Conservation (phyloP, 2,888 invertebrate genomes). For the Tetragonula carbonaria region DNA sequence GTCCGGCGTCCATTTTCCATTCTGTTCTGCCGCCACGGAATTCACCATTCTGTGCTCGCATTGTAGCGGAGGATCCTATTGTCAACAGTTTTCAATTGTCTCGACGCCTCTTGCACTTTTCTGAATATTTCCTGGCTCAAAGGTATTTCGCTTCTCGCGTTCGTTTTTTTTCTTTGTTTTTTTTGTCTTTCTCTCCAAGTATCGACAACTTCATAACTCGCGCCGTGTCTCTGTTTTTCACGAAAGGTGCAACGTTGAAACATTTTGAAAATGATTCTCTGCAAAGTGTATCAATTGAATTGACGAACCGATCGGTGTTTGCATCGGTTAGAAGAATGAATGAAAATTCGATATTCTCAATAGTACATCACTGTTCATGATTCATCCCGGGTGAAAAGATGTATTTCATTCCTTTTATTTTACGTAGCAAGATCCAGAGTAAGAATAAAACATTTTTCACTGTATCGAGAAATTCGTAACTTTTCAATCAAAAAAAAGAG, state of each 20-base stretch:
- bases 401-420: no score
- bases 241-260: no score
- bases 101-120: not conserved
- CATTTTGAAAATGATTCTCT: no score
- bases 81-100: slow-evolving; percentile 43
- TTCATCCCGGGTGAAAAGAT: no score
- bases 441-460: no score
- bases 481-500: no score
- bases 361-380: no score
- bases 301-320: not conserved
- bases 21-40: slow-evolving; percentile 8
- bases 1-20: slow-evolving; percentile 14
- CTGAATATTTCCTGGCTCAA: slow-evolving; percentile 12
- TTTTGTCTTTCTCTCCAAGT: not conserved
- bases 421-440: no score
- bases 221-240: not conserved
- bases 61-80: slow-evolving; percentile 39
- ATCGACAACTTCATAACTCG: not conserved
- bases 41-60: slow-evolving; percentile 11
- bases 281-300: not conserved
- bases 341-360: no score
- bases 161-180: not conserved
- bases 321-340: no score
- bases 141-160: not conserved
- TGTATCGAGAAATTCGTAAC: no score